Conservation (phyloP, 2,888 invertebrate species). For the Watsonalla binaria region DNA sequence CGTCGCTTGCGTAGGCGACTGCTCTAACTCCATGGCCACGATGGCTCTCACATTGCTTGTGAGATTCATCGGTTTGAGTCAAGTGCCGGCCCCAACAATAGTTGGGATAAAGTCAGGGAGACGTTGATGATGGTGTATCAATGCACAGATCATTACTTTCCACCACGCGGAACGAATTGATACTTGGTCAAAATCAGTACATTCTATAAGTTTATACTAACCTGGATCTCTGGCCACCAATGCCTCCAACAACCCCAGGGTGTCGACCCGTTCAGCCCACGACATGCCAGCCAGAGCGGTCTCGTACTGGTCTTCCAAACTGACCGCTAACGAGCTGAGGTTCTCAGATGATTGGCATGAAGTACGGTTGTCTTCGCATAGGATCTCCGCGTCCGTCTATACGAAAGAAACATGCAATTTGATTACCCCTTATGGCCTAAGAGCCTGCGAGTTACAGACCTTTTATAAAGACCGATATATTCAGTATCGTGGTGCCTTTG, state of each 20-base stretch:
- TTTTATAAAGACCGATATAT: no score
- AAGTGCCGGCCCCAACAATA: no score
- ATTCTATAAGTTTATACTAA: slow-evolving; percentile 9
- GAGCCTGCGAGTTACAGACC: no score
- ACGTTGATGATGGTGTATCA: no score
- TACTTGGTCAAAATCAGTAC: neutral
- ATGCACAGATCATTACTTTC: neutral
- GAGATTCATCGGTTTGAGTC: no score
- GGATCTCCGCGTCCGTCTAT: slow-evolving; percentile 82
- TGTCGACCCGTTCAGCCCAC: slow-evolving; percentile 92
- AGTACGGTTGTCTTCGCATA: slow-evolving; percentile 56
- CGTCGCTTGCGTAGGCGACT: no score
- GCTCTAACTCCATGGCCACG: no score
- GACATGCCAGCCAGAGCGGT: slow-evolving; percentile 86
- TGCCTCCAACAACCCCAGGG: slow-evolving; percentile 86
- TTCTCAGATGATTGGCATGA: slow-evolving; percentile 30
- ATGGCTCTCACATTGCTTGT: no score
- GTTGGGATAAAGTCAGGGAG: no score
- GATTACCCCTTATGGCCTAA: no score
- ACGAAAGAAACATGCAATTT: neutral
- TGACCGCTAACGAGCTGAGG: slow-evolving; percentile 38
- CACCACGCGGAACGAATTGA: no score
- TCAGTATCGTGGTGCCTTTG: no score
- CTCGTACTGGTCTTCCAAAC: slow-evolving; percentile 84
- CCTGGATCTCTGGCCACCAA: slow-evolving; percentile 94